Base-by-base conservation (phyloP, 2,113 vertebrate species). In the Pseudorhombus dupliciocellatus region DNA sequence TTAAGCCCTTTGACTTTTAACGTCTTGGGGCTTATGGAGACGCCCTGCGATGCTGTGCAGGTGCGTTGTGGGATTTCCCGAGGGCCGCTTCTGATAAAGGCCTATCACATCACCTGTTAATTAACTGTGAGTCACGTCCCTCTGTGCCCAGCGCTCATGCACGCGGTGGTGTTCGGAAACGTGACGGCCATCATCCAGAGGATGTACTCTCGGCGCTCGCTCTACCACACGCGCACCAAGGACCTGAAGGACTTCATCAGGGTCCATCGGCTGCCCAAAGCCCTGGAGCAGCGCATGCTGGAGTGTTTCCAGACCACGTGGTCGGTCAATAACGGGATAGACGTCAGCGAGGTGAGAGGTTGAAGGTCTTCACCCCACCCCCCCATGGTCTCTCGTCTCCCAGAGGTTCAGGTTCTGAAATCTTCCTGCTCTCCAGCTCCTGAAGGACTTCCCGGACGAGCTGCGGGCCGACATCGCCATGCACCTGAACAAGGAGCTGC, bases 281-380 rank as follows among this genome's bases (percentile, higher is more conserved):
- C 95, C 81, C 90, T 98, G 56, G 97, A 98, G 83, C 97, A 98
- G 86, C 95, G 97, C 85, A 98, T 98, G 97, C 94, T 98, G 34
- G 97, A 98, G 80, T 98, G 97, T 92, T 98, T 98, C 91, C 97
- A 98, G 88, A 98, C 97, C 56, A 98, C 96, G 0, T 98, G 97
- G 97, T 97, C 96, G 7, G 96, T 98, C 91, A 98, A 98, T 92
- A 98, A 98, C 4, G 97, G 97, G 75, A 98, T 98, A 59, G 97
- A 98, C 83, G 96, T 96, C 70, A 96, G 94, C 34, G 96, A 98
- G 96, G 96, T 97, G 94, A 91, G 50, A 14, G 16, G 42, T 34
- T 34, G 11, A 11, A 34, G 16, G 10, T 22, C 4, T 34, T 31
- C 10, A 34, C 9, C 8, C 31, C 8, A 9, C 31, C 9, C 8